Conservation (phyloP, 1,140 invertebrate species). For the Trinorchestia longiramus region DNA sequence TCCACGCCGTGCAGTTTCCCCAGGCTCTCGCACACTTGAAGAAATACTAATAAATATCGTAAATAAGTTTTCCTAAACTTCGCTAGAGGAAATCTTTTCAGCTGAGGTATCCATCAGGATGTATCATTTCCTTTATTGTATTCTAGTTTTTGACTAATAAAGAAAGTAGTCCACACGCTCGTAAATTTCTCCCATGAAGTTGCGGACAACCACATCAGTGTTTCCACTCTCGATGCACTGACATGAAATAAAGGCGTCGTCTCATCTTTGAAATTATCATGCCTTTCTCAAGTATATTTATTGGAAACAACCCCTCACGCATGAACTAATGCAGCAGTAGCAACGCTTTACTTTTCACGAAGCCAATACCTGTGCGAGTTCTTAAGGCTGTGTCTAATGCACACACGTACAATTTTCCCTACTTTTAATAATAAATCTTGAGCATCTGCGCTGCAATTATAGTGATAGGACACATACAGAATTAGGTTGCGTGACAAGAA, state of each 20-base stretch:
- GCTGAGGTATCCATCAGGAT: neutral
- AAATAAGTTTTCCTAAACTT: neutral
- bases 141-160: neutral
- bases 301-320: neutral
- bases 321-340: neutral
- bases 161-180: neutral
- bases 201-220: neutral
- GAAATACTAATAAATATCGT: too few species aligned
- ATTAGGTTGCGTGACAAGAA: conserved; percentile 7
- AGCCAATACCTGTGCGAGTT: neutral
- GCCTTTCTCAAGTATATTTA: neutral
- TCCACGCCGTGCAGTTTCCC: too few species aligned
- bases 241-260: neutral
- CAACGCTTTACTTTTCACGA: neutral
- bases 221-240: neutral
- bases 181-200: neutral
- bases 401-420: neutral
- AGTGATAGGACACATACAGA: neutral
- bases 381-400: neutral
- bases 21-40: too few species aligned
- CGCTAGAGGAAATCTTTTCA: neutral
- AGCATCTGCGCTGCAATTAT: neutral
- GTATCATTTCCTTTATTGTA: neutral
- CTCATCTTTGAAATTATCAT: neutral
- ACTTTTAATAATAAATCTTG: neutral